Evolutionary conservation across 1,140 invertebrate species (phyloP), one percentile per base, ranked within the genome.

Genomic region (Orchestia grillus): DNA sequence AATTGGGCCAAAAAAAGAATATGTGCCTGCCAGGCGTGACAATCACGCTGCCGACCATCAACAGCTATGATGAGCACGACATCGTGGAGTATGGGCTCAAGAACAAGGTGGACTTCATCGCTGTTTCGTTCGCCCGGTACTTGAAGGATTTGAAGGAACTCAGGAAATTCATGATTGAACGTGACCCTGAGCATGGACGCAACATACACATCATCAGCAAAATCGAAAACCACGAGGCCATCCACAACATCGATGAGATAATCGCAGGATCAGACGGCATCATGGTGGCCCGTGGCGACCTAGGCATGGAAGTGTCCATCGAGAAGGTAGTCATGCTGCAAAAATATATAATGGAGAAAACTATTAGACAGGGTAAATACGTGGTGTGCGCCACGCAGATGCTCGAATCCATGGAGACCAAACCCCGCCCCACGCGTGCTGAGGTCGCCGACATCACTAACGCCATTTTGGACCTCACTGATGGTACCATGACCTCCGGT

Each of bases 291-390:
- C 98, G 99, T 97, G 99, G 99, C 97, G 99, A 99, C 98, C 98
- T 99, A 95, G 99, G 99, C 97, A 99, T 99, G 97, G 99, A 99
- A 98, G 99, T 99, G 97, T 99, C 99, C 40, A 98, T 99, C 95
- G 99, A 99, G 97, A 99, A 99, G 97, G 99, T 99, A 15, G 99
- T 99, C 97, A 97, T 99, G 19, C 99, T 99, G 0, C 99, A 99
- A 97, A 99, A 99, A 97, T n/a, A n/a, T n/a, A 98, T 98, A 96
- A 99, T 99, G 98, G 99, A 19, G 19, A 53, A 53, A 53, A 53
- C 6, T 53, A 19, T 19, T 19, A 53, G 19, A 53, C 19, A 53
- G 40, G 99, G 99, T 77, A 99, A 99, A 97, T 99, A 99, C 0
- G 99, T 99, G 0, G 99, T 99, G 97, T 99, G 99, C 97, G 99